Percentiles rank a stretch among this genome's conserved stretches.
Conservation (phyloP, 2,797 vertebrate genomes). For the Moxostoma hubbsi region DNA sequence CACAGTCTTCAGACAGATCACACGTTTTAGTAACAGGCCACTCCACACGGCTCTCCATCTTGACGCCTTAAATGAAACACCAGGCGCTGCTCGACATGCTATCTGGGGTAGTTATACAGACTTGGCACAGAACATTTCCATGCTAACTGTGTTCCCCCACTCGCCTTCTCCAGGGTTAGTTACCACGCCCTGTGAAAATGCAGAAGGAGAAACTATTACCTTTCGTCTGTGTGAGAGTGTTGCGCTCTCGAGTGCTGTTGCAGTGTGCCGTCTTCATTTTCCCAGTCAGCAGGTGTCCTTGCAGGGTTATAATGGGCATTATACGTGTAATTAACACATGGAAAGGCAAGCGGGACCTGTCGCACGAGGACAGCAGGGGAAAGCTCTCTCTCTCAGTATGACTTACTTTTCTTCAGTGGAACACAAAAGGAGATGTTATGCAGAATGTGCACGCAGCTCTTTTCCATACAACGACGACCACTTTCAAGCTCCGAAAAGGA, state of each 20-base stretch:
- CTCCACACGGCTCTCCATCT: slow-evolving; percentile 51
- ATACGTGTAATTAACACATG: slow-evolving; percentile 95
- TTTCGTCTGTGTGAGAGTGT: slow-evolving; percentile 80
- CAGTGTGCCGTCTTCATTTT: slow-evolving; percentile 87
- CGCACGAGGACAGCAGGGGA: slow-evolving; percentile 54
- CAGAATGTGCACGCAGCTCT: no score
- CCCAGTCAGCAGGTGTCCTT: slow-evolving; percentile 93
- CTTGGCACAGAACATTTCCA: slow-evolving; percentile 81
- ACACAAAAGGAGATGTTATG: no score
- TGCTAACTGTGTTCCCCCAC: slow-evolving; percentile 80
- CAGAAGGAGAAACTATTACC: slow-evolving; percentile 84
- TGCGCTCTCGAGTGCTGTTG: slow-evolving; percentile 77
- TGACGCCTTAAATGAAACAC: slow-evolving; percentile 68
- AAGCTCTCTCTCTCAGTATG: slow-evolving; percentile 48
- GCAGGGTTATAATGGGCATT: slow-evolving; percentile 91
- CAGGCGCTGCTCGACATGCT: slow-evolving; percentile 58
- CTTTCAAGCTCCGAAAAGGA: no score
- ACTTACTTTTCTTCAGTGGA: slow-evolving; percentile 43
- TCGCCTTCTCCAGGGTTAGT: slow-evolving; percentile 48
- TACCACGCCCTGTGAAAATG: slow-evolving; percentile 71
- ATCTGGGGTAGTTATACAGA: slow-evolving; percentile 72
- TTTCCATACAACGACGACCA: no score
- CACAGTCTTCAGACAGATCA: slow-evolving; percentile 10
- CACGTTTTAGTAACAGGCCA: slow-evolving; percentile 48
- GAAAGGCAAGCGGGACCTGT: slow-evolving; percentile 75